Base-by-base conservation (phyloP, 2,113 vertebrate species). In the Progne subis region DNA sequence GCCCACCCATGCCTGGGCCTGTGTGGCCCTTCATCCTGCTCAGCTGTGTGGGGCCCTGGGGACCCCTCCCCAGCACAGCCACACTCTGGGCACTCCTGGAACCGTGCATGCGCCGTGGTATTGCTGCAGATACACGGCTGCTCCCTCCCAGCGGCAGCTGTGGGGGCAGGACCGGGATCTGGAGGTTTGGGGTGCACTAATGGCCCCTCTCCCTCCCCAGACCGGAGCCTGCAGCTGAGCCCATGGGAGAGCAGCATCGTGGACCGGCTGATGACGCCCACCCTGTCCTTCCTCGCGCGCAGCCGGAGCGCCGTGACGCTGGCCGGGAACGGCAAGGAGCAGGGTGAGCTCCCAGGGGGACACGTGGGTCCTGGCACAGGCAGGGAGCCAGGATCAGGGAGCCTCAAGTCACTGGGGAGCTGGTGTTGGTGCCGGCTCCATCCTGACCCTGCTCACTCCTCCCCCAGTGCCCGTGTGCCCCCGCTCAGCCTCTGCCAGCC, bases 171-270 rank as follows among this genome's bases (percentile, higher is more conserved):
- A 76, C 39, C 2, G 2, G 34, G 14, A 9, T 18, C 32, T 31
- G 43, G 25, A 32, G 41, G 17, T 31, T 43, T 6, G 0, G 25
- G 18, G 39, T 2, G 2, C 2, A 2, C 77, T 95, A 15, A 46
- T n/a, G 24, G 39, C 17, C 29, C 29, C 37, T 77, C 41, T 92
- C 32, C 59, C 19, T 83, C 57, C n/a, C 71, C 96, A 99, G 99
- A 98, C 85, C 98, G 99, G 74, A 99, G 97, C 92, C 92, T 98
- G 53, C 99, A 99, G 90, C 97, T 99, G 93, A 99, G 98, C 87
- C 98, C 99, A 0, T 99, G 99, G 99, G 99, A 99, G 97, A 99
- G 99, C 98, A 99, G 99, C 96, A 99, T 99, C 8, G 99, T 99
- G 75, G 99, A 99, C 96, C 98, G 99, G 32, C 98, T 99, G 96